Evolutionary conservation across 2,888 invertebrate species (phyloP), one percentile per base, ranked within the genome.

Genomic region (Germaria angustata): DNA sequence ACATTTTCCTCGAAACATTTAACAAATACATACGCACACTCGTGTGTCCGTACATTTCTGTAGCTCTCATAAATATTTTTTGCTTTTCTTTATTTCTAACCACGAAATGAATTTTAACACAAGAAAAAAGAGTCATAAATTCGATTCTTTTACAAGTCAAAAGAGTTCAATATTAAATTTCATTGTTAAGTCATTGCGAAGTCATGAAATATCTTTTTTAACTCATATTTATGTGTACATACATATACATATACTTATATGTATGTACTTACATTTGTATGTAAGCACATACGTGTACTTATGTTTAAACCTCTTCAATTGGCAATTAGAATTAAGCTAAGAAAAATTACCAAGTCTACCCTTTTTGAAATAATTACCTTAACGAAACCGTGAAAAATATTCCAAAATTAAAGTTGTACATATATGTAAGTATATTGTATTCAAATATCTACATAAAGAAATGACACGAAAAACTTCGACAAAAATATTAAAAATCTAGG

Each of bases 91-190:
- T 34, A 68, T 68, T 61, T 80, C 15, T 24, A 39, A 63, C 46
- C 66, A 75, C 75, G 57, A 76, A 80, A 65, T 63, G 36, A 61
- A 41, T 59, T 49, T 72, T 66, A 59, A 34, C 49, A 34, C 15
- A 15, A 76, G 39, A 32, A 32, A 51, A 71, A 63, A 71, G 15
- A 77, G 81, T 72, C 66, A 72, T 77, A 81, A 77, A 81, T 81
- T 77, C 61, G 41, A 77, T 66, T 72, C 57, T 71, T 49, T 44
- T 69, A 57, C 59, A 59, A 77, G 77, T 77, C 71, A 53, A 71
- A 66, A 72, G 63, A 53, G 69, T 81, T 77, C 72, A 77, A 72
- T 72, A 71, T 81, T 51, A 36, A 71, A 61, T 69, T 61, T 75
- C 72, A 72, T 66, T 66, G 55, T 57, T 49, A 57, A 51, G 55